Conservation (phyloP, 2,797 vertebrate genomes). For the Argyrosomus regius region DNA sequence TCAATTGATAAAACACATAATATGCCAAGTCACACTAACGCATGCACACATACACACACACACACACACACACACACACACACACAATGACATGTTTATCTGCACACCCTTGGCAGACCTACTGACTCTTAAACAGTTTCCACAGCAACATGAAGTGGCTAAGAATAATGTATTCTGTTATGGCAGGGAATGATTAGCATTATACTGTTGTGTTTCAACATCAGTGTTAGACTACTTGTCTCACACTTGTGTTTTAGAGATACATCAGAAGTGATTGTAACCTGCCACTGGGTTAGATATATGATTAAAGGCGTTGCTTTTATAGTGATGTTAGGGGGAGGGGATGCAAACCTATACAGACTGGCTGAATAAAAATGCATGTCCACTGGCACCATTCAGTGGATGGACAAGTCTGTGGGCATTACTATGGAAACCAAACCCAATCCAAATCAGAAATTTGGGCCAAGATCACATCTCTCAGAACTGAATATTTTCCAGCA, state of each 20-base stretch:
- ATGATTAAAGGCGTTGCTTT: constrained; percentile 20
- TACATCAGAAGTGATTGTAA: constrained; percentile 42
- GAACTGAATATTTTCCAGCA: constrained; percentile 63
- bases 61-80: constrained; percentile 40
- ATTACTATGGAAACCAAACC: constrained; percentile 79
- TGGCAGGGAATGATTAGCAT: constrained; percentile 77
- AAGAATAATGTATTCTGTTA: constrained; percentile 84
- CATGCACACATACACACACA: neutral
- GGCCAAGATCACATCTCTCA: constrained; percentile 67
- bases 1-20: constrained; percentile 72
- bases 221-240: constrained; percentile 46
- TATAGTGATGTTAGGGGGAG: constrained; percentile 1
- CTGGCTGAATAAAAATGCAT: constrained; percentile 61
- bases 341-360: constrained; percentile 35
- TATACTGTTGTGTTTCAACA: constrained; percentile 62
- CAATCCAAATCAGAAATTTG: constrained; percentile 66
- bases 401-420: constrained; percentile 55
- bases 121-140: constrained; percentile 87
- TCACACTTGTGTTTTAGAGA: constrained; percentile 23
- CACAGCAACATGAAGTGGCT: constrained; percentile 87
- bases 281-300: constrained; percentile 3
- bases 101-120: constrained; percentile 76
- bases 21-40: constrained; percentile 49
- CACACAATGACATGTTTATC: constrained; percentile 75
- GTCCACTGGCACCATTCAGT: constrained; percentile 55